Evolutionary conservation across 1,140 invertebrate genomes (phyloP), one percentile per base, ranked within the genome.

Genomic region (Cylas formicarius): DNA sequence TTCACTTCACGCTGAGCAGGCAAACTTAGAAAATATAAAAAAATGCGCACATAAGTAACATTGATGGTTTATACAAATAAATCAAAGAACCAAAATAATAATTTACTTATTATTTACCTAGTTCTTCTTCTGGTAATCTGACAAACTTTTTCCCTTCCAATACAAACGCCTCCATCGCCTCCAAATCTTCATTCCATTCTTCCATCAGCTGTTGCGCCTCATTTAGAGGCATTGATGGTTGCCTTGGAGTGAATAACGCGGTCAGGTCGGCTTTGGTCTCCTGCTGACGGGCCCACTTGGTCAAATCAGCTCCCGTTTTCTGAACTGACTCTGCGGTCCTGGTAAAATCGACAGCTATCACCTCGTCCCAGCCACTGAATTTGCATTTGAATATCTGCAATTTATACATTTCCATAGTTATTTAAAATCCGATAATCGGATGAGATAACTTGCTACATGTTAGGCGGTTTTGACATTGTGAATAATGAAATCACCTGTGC

Each of bases 321-420:
- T 85, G 84, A 1, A 99, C 95, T 1, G 94, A 97, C 65, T 96
- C 93, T 0, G 95, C 93, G 2, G 96, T 98, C 52, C 96, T 77
- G 8, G 97, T 99, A 64, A 97, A 99, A 72, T 99, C 97, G 4
- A 99, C 95, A 1, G 94, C 92, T 51, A 99, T 93, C 1, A 99
- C 92, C 72, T 99, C 95, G 66, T 99, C 96, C 96, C 96, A 99
- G 7, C 90, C 93, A 32, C 78, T 70, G 68, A 99, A 99, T 68
- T 99, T 98, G 2, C 86, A 88, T 71, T 97, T 97, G 67, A 99
- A 99, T 44, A 97, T 84, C 77, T 93, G 75, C 13, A 71, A 50
- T n/a, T n/a, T n/a, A n/a, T n/a, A n/a, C n/a, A n/a, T n/a, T n/a
- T n/a, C n/a, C n/a, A n/a, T n/a, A n/a, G n/a, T n/a, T n/a, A n/a